These are phyloP conservation scores for Cochlearius cochlearius DNA, from an alignment of 2,113 vertebrate genomes.

Conservation along the genomic window DNA sequence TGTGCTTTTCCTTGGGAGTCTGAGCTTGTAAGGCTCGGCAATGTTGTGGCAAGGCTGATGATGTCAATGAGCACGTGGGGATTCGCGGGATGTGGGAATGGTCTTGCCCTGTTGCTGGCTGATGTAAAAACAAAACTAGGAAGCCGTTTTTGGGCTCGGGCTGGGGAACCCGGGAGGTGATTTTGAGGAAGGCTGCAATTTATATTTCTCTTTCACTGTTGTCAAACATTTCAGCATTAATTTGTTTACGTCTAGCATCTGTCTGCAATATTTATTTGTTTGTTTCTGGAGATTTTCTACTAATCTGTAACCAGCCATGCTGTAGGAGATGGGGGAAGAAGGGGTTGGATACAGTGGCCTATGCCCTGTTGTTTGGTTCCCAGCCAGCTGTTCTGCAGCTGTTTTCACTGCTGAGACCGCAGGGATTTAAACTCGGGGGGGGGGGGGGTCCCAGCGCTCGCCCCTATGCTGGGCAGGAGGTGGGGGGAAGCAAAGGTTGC, in stretches of 20 bases:
- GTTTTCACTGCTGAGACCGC: not conserved
- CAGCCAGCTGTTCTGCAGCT: slow-evolving; percentile 31
- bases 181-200: not conserved
- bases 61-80: not conserved
- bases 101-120: not conserved
- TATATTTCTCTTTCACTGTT: not conserved
- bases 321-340: fast-evolving
- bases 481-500: not conserved
- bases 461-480: fast-evolving
- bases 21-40: not conserved
- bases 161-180: not conserved
- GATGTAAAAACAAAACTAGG: not conserved
- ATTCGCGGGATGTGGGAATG: not conserved
- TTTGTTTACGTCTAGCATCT: not conserved
- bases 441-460: not conserved
- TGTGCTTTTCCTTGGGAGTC: not conserved
- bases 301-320: fast-evolving
- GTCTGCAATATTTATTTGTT: not conserved
- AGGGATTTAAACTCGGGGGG: not conserved
- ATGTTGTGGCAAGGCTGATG: not conserved
- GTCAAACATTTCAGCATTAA: not conserved
- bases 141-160: not conserved
- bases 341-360: not conserved
- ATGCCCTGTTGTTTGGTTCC: not conserved
- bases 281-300: not conserved